Base-by-base conservation (phyloP, 2,113 vertebrate genomes). In the Drymodes brunneopygia region DNA sequence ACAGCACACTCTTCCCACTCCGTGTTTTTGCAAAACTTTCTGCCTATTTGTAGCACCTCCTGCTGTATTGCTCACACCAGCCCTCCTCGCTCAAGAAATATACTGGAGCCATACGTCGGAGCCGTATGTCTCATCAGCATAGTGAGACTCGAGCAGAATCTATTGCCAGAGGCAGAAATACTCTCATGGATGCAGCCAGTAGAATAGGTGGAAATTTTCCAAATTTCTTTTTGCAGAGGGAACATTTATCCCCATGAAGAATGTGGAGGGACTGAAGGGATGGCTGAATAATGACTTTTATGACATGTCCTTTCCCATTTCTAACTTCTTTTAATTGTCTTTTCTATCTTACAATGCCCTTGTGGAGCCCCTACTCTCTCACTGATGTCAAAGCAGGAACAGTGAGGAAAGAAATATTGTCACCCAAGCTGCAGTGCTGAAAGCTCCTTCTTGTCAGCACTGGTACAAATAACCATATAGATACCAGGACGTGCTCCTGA, bases 1-100 rank as follows among this genome's bases (percentile, higher is more conserved):
- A 67, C 84, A 90, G 95, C 95, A 97, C 73, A 23, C 90, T 91
- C 95, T 95, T 96, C 95, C 94, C 96, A 96, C 96, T 97, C 95
- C 4, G 1, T 94, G 81, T 95, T 97, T 97, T 94, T 95, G 92
- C 92, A 96, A 96, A 94, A 93, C 94, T 96, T 96, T 95, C 90
- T 95, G 96, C 94, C 96, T 97, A 96, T 96, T 95, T 95, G 96
- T 93, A 97, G 94, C 95, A 97, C 95, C 95, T 97, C 94, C 94
- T 95, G 90, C 92, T 93, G 94, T 93, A 94, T 95, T 96, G 96
- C 95, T 97, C 90, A 95, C 92, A 94, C 92, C 90, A 97, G 82
- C 75, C 90, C 92, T 93, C 81, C 90, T 93, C 94, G 27, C 92
- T 88, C 92, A 95, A 83, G 95, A 97, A 94, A 97, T 70, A 88